Conservation (phyloP, 1,140 invertebrate species). For the Himalopsyche phryganea region DNA sequence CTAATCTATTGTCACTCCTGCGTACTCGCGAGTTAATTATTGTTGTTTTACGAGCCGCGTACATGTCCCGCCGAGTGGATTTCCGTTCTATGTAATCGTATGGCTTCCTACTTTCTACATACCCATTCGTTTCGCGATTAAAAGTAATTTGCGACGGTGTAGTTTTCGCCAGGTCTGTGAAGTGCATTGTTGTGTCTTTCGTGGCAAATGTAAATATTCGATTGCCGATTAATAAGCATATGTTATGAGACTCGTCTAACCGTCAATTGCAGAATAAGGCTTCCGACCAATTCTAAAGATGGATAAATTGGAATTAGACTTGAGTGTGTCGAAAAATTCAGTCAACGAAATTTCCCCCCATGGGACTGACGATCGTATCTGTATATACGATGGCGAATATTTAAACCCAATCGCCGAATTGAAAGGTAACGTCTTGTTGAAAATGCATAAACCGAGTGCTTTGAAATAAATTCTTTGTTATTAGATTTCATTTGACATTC, state of each 20-base stretch:
- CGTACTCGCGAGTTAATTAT: slow-evolving; percentile 10
- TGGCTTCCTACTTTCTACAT: slow-evolving; percentile 21
- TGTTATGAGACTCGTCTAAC: not conserved
- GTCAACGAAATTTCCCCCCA: slow-evolving; percentile 6
- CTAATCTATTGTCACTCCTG: not conserved
- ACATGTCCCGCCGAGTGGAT: slow-evolving; percentile 1
- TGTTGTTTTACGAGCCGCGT: not conserved
- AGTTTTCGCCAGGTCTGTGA: slow-evolving; percentile 6
- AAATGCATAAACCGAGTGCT: too few species aligned
- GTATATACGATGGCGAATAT: slow-evolving; percentile 20
- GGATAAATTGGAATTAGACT: slow-evolving; percentile 27
- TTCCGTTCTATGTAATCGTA: slow-evolving; percentile 20
- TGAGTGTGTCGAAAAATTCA: slow-evolving; percentile 15
- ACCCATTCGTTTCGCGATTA: slow-evolving; percentile 12
- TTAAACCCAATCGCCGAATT: slow-evolving; percentile 24
- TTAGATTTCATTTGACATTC: too few species aligned
- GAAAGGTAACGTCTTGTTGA: slow-evolving; percentile 17
- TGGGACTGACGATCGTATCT: slow-evolving; percentile 16
- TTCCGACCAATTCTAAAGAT: slow-evolving; percentile 3
- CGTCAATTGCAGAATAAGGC: not conserved
- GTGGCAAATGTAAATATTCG: slow-evolving; percentile 16
- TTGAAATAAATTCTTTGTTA: too few species aligned
- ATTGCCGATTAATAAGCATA: not conserved
- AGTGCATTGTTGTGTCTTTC: slow-evolving; percentile 14
- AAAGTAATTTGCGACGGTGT: slow-evolving; percentile 10